A percentile compares a stretch with the other conserved stretches of the same genome.
Evolutionary conservation across 2,888 invertebrate genomes (phyloP).

Genomic region (Acleris literana): DNA sequence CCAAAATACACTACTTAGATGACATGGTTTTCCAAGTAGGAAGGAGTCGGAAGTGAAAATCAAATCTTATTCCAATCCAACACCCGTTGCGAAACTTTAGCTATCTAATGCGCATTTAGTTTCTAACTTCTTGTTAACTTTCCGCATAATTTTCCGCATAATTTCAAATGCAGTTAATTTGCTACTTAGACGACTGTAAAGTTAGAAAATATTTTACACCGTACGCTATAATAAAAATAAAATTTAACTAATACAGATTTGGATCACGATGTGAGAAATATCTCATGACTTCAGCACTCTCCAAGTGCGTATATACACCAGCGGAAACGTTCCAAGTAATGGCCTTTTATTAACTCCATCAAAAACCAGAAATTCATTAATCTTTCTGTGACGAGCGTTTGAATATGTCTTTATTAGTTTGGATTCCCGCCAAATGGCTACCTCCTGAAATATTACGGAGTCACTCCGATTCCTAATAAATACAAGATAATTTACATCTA

Average conservation of each 20-base stretch:
- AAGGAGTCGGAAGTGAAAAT: background rate
- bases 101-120: slow-evolving; percentile 6
- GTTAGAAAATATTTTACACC: background rate
- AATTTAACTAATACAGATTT: too few species aligned
- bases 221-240: background rate
- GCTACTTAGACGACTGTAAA: background rate
- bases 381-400: slow-evolving; percentile 5
- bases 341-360: background rate
- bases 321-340: too few species aligned
- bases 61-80: slow-evolving; percentile 3
- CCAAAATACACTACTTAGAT: too few species aligned
- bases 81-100: background rate
- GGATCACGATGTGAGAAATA: too few species aligned
- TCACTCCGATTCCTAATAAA: slow-evolving; percentile 2
- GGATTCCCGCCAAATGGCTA: slow-evolving; percentile 19
- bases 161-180: slow-evolving; percentile 12
- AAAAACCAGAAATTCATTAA: slow-evolving; percentile 4
- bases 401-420: slow-evolving; percentile 21
- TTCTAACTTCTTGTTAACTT: background rate
- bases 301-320: too few species aligned
- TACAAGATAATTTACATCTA: background rate
- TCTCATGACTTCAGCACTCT: too few species aligned
- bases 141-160: slow-evolving; percentile 9
- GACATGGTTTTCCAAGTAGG: background rate
- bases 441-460: slow-evolving; percentile 5